Conservation (phyloP, 2,888 invertebrate species). For the Drosophila seclusa region DNA sequence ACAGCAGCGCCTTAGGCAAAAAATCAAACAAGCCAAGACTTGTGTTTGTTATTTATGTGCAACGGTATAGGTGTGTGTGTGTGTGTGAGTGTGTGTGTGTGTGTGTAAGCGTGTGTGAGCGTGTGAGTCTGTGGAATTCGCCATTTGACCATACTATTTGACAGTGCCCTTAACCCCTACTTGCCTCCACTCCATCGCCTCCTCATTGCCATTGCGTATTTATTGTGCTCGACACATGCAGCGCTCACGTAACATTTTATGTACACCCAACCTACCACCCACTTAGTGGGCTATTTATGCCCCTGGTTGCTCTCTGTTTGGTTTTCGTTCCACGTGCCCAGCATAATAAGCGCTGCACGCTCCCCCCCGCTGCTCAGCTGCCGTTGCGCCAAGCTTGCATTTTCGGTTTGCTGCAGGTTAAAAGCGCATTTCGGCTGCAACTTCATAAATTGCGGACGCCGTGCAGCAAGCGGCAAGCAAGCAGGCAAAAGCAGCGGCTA, state of each 20-base stretch:
- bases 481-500: slow-evolving; percentile 36
- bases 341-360: slow-evolving; percentile 66
- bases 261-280: slow-evolving; percentile 28
- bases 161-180: slow-evolving; percentile 21
- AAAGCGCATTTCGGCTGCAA: slow-evolving; percentile 77
- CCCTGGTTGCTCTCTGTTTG: slow-evolving; percentile 55
- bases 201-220: slow-evolving; percentile 52
- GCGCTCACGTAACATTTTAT: slow-evolving; percentile 71
- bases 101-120: slow-evolving; percentile 5
- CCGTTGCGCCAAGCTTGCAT: slow-evolving; percentile 25
- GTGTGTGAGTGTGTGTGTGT: slow-evolving; percentile 18
- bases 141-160: slow-evolving; percentile 68
- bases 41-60: slow-evolving; percentile 67
- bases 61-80: slow-evolving; percentile 13
- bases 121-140: slow-evolving; percentile 18
- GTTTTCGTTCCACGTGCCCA: slow-evolving; percentile 69
- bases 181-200: not conserved
- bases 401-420: slow-evolving; percentile 68
- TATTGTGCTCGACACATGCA: slow-evolving; percentile 74
- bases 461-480: slow-evolving; percentile 9
- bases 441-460: slow-evolving; percentile 71
- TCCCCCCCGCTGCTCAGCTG: slow-evolving; percentile 25
- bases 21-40: slow-evolving; percentile 34
- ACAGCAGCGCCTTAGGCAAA: not conserved
- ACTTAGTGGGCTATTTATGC: slow-evolving; percentile 62